These are phyloP conservation scores for Agrypnia vestita DNA, from an alignment of 1,140 invertebrate genomes.

Conservation along the genomic window DNA sequence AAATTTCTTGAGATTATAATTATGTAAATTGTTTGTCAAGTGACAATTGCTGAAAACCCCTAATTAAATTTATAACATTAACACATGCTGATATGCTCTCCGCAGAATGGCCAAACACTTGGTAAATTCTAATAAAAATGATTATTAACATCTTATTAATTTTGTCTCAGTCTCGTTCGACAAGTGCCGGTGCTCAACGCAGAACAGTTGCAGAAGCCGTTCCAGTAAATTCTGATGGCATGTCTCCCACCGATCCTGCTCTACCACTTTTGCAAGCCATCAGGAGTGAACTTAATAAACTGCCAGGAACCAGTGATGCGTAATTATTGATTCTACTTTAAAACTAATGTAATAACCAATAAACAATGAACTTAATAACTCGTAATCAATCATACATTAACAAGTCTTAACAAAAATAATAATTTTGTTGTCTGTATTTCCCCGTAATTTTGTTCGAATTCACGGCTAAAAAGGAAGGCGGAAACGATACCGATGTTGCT, in stretches of 20 bases:
- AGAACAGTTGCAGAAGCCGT: conserved; percentile 66
- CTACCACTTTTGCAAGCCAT: conserved; percentile 76
- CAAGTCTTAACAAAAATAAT: neutral
- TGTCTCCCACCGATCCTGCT: conserved; percentile 72
- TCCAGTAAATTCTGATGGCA: conserved; percentile 64
- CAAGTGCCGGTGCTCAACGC: conserved; percentile 65
- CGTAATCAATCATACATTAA: neutral
- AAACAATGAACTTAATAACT: neutral
- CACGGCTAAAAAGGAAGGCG: too few relatives aligned
- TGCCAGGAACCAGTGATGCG: conserved; percentile 58
- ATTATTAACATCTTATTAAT: conserved; percentile 10
- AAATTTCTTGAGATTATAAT: too few relatives aligned
- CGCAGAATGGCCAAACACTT: too few relatives aligned
- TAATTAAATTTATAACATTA: too few relatives aligned
- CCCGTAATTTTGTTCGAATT: too few relatives aligned
- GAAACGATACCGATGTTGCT: too few relatives aligned
- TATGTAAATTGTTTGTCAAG: too few relatives aligned
- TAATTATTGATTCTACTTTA: conserved; percentile 4
- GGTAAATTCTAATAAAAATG: too few relatives aligned
- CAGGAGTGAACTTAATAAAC: conserved; percentile 68
- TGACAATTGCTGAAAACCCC: too few relatives aligned
- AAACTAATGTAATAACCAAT: neutral
- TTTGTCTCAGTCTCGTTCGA: conserved; percentile 45
- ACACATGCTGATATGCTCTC: too few relatives aligned
- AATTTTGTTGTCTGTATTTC: too few relatives aligned